A percentile compares a stretch with the other conserved stretches of the same genome.
Evolutionary conservation across 2,888 invertebrate species (phyloP).

Genomic region (Meliscaeva auricollis): DNA sequence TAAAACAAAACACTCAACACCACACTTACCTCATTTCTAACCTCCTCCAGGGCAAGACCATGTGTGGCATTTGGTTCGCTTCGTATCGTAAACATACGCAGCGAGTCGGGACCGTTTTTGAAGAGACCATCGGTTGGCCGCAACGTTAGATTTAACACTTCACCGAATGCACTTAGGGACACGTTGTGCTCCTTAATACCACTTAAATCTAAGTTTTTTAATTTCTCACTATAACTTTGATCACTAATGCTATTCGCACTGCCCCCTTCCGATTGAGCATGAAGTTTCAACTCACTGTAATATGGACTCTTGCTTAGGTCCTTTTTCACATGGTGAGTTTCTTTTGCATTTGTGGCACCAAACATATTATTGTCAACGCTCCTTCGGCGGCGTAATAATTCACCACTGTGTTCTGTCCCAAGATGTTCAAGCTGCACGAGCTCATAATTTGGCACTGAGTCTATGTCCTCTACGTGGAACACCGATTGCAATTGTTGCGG

Average conservation of each 20-base stretch:
- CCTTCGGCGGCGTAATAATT: constrained; percentile 77
- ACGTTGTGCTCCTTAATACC: constrained; percentile 86
- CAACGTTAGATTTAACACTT: constrained; percentile 89
- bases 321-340: constrained; percentile 83
- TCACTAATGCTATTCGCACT: constrained; percentile 77
- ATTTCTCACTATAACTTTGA: constrained; percentile 75
- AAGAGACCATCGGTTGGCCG: constrained; percentile 91
- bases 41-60: constrained; percentile 91
- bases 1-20: constrained; percentile 10
- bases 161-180: constrained; percentile 92
- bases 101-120: constrained; percentile 86
- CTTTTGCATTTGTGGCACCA: constrained; percentile 64
- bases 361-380: constrained; percentile 83
- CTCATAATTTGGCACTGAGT: constrained; percentile 93
- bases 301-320: constrained; percentile 84
- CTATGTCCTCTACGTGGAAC: constrained; percentile 92
- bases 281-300: constrained; percentile 82
- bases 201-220: constrained; percentile 77
- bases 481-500: constrained; percentile 91
- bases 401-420: constrained; percentile 79
- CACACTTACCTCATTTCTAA: constrained; percentile 84
- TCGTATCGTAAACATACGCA: constrained; percentile 93
- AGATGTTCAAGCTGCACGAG: constrained; percentile 91
- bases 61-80: constrained; percentile 91
- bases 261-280: constrained; percentile 68